Conservation (phyloP, 2,888 invertebrate genomes). For the Brassicogethes aeneus region DNA sequence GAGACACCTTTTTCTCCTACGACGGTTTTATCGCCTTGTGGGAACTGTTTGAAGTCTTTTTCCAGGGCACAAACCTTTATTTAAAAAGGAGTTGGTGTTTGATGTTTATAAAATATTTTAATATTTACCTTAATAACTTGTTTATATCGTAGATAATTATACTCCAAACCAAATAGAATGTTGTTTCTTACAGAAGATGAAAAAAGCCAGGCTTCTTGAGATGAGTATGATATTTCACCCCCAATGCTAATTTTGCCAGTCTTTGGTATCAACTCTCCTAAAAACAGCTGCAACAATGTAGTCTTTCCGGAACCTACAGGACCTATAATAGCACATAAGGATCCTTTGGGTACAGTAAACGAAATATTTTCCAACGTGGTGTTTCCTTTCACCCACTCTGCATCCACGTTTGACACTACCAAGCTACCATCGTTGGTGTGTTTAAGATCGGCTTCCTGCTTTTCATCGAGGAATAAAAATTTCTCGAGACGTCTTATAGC, state of each 20-base stretch:
- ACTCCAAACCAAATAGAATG: constrained; percentile 66
- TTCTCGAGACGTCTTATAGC: constrained; percentile 16
- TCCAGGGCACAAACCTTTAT: constrained; percentile 51
- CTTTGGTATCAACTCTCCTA: constrained; percentile 50
- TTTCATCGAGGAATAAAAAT: constrained; percentile 17
- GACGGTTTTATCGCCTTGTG: constrained; percentile 58
- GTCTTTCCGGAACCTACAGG: constrained; percentile 51
- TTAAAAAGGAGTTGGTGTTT: not conserved
- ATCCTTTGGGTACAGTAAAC: constrained; percentile 27
- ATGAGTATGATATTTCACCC: constrained; percentile 59
- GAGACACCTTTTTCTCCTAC: constrained; percentile 72
- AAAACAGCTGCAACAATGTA: constrained; percentile 57
- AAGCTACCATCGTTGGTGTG: not conserved
- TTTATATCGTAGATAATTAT: constrained; percentile 47
- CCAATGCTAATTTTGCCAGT: constrained; percentile 52
- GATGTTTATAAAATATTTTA: too few relatives aligned
- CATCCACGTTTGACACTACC: not conserved
- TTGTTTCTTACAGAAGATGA: constrained; percentile 67
- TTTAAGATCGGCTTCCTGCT: constrained; percentile 7
- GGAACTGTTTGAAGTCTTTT: constrained; percentile 61
- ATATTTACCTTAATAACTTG: constrained; percentile 39
- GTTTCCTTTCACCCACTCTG: not conserved
- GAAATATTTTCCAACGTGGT: constrained; percentile 21
- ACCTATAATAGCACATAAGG: constrained; percentile 44
- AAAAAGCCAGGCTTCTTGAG: constrained; percentile 77